Base-by-base conservation (phyloP, 2,113 vertebrate species). In the Xyrauchen texanus region DNA sequence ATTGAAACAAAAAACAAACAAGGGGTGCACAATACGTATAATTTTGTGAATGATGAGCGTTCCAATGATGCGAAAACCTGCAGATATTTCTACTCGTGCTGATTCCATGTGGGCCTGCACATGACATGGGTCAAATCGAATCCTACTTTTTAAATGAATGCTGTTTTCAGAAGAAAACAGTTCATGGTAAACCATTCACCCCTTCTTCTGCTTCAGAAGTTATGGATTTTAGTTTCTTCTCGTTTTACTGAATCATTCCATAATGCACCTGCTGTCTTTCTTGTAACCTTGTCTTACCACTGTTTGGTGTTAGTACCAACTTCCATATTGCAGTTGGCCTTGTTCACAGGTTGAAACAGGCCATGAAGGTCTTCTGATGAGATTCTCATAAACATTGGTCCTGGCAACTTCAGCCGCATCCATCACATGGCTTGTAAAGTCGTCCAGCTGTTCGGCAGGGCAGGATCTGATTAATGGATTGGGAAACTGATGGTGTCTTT, bases 201-300 rank as follows among this genome's bases (percentile, higher is more conserved):
- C 21, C 21, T 34, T 34, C 21, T 34, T 1, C 21, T 34, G 1
- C 21, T 34, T 34, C 21, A 34, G 21, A 42, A 7, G 68, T 75
- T 49, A 42, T 16, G 60, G 68, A 44, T 34, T 74, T 72, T 51
- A 76, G 75, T 79, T 84, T 61, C 79, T 70, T 71, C 52, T 45
- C 45, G n/a, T 34, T 65, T 34, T 34, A 34, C 21, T 34, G 3
- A 34, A 34, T 81, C 83, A 74, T 82, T 81, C 72, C 85, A 82
- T 47, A 42, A 65, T 76, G 60, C 70, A 58, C 46, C 84, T 72
- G 81, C 73, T 81, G 71, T 81, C 53, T 42, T 61, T 61, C 21
- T 34, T 34, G 63, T 60, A 76, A 8, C 72, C 57, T 15, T 82
- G 21, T 83, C 58, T 15, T n/a, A 2, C 5, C 15, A 46, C 55